Evolutionary conservation across 2,113 vertebrate species (phyloP), one percentile per base, ranked within the genome.

Genomic region (Neopipo cinnamomea): DNA sequence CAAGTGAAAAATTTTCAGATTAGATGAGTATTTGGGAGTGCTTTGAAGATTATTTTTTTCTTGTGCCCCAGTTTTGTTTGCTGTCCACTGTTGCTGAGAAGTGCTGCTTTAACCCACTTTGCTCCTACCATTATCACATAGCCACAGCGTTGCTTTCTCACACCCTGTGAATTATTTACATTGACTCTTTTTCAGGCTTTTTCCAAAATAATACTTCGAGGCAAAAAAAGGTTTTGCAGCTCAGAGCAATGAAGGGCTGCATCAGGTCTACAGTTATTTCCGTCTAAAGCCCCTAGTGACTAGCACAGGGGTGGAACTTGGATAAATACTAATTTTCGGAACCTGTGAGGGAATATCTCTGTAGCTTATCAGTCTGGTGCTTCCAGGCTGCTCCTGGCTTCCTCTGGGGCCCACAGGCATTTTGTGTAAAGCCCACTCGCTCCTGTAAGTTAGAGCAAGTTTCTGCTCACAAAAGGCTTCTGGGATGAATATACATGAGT

Each of bases 31-130:
- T 33, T 88, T 61, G 12, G 18, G 59, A 66, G 24, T 75, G 6
- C 18, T 79, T 76, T 59, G 37, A 47, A 79, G 20, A 39, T 49
- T 42, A 16, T 46, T 27, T 50, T 68, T 53, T 63, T n/a, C 15
- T 37, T 11, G 15, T 47, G 27, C 39, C 30, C 39, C 39, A 53
- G 4, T 31, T 67, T 73, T 80, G 56, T 49, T 74, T 0, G 0
- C 41, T 41, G 15, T 33, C 31, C 19, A 28, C 24, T 47, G 37
- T 61, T 87, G 39, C 50, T 85, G 35, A 78, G 35, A 30, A 2
- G 0, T 39, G 18, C 18, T 79, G n/a, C n/a, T 89, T 65, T 91
- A 82, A 82, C 66, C 37, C n/a, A 80, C 16, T 79, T 88, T 85
- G 27, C 12, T 75, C 53, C 52, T 85, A 53, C 77, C 30, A 18